A percentile compares a stretch with the other conserved stretches of the same genome.
Conservation (phyloP, 1,140 invertebrate species). For the Diorhabda carinulata region DNA sequence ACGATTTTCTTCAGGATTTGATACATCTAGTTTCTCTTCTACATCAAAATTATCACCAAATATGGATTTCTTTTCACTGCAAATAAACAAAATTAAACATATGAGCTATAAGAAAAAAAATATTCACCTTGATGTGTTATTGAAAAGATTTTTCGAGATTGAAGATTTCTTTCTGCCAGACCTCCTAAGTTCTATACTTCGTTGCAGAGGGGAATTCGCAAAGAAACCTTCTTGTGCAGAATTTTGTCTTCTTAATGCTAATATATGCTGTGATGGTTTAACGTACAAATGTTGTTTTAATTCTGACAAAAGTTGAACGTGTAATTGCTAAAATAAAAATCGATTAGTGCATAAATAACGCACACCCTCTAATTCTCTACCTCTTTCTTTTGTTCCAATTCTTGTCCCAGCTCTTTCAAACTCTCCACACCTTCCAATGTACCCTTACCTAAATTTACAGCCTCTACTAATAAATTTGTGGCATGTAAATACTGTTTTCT, state of each 20-base stretch:
- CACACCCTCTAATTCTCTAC: constrained; percentile 38
- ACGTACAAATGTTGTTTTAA: constrained; percentile 71
- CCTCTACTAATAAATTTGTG: constrained; percentile 73
- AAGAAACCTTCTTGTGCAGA: constrained; percentile 53
- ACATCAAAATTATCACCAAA: constrained; percentile 47
- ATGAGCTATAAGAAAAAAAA: not conserved
- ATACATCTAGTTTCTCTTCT: constrained; percentile 59
- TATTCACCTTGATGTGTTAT: constrained; percentile 41
- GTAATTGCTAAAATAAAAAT: constrained; percentile 56
- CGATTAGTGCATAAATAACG: not conserved
- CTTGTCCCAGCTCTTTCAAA: constrained; percentile 69
- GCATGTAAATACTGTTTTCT: constrained; percentile 83
- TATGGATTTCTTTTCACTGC: constrained; percentile 18
- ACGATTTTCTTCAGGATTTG: constrained; percentile 65
- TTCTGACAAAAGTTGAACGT: constrained; percentile 67
- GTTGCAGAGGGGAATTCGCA: constrained; percentile 51
- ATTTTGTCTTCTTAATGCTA: constrained; percentile 57
- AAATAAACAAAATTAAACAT: constrained; percentile 11
- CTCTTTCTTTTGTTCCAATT: constrained; percentile 69
- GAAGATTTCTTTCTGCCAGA: constrained; percentile 51
- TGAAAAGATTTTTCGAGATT: constrained; percentile 48
- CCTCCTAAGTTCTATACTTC: constrained; percentile 52
- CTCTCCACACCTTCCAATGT: constrained; percentile 76
- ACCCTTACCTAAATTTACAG: constrained; percentile 64
- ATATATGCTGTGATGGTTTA: constrained; percentile 57